Percentiles rank a stretch among this genome's conserved stretches.
Evolutionary conservation across 2,888 invertebrate species (phyloP).

Genomic region (Phaedon cochleariae): DNA sequence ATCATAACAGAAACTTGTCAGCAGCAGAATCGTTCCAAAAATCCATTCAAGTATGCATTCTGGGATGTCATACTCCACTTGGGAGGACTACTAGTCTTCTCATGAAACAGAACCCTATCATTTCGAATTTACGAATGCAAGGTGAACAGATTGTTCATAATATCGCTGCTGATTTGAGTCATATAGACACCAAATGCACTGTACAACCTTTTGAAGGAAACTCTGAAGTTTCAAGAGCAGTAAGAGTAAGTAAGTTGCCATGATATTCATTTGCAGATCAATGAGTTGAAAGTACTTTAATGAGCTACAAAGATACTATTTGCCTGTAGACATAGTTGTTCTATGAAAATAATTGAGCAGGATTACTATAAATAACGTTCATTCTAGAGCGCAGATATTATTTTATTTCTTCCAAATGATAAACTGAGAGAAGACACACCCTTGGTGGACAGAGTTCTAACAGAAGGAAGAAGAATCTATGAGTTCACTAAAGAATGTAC

Average conservation of each 20-base stretch:
- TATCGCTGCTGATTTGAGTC: slow-evolving; percentile 53
- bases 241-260: slow-evolving; percentile 48
- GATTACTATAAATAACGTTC: background rate
- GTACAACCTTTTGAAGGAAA: slow-evolving; percentile 46
- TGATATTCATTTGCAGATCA: no score
- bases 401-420: slow-evolving; percentile 49
- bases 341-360: no score
- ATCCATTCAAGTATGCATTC: slow-evolving; percentile 55
- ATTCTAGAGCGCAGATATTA: slow-evolving; percentile 56
- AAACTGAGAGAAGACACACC: slow-evolving; percentile 36
- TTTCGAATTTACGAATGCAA: slow-evolving; percentile 54
- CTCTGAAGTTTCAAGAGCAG: slow-evolving; percentile 47
- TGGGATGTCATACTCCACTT: slow-evolving; percentile 65
- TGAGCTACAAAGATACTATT: no score
- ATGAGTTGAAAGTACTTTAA: no score
- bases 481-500: slow-evolving; percentile 63
- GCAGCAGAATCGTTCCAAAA: slow-evolving; percentile 33
- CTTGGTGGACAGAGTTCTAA: slow-evolving; percentile 47
- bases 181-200: slow-evolving; percentile 55
- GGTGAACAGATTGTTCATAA: slow-evolving; percentile 50
- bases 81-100: slow-evolving; percentile 65
- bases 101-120: slow-evolving; percentile 66
- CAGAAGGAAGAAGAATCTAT: slow-evolving; percentile 52
- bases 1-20: slow-evolving; percentile 7
- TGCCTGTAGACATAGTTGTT: no score